phyloP scores from a whole-genome alignment of 1,140 invertebrate species.

The Probaryconus sp. region DNA sequence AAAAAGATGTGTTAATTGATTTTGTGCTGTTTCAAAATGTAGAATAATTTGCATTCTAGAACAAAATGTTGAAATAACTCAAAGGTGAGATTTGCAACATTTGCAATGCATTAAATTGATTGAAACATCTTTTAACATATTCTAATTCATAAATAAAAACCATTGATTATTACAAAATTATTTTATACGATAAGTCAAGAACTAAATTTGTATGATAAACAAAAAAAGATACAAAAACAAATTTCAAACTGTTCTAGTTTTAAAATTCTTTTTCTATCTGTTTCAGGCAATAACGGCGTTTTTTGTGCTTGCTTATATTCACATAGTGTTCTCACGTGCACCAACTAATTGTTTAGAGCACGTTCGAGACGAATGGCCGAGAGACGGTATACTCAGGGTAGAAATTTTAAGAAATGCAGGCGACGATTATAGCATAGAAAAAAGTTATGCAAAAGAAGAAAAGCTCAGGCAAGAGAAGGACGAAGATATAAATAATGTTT shows the following conservation, averaged over 20 bases:
- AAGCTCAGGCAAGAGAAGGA: constrained; percentile 83
- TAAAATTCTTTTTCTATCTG: constrained; percentile 73
- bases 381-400: constrained; percentile 95
- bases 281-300: constrained; percentile 90
- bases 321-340: constrained; percentile 93
- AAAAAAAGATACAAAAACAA: neutral
- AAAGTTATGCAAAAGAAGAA: constrained; percentile 89
- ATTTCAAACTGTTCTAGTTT: no score
- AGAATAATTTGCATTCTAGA: no score
- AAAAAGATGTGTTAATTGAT: no score
- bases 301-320: constrained; percentile 95
- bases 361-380: constrained; percentile 93
- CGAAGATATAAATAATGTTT: constrained; percentile 82
- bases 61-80: no score
- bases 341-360: constrained; percentile 96
- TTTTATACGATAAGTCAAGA: no score
- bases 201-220: no score
- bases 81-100: no score
- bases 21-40: no score
- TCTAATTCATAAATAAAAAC: no score
- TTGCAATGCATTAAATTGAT: no score
- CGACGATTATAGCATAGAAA: constrained; percentile 86
- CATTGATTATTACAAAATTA: no score
- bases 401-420: constrained; percentile 91
- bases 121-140: no score